Percentiles rank a stretch among this genome's conserved stretches.
phyloP scores from a whole-genome alignment of 2,888 invertebrate species.

The Operophtera brumata region DNA sequence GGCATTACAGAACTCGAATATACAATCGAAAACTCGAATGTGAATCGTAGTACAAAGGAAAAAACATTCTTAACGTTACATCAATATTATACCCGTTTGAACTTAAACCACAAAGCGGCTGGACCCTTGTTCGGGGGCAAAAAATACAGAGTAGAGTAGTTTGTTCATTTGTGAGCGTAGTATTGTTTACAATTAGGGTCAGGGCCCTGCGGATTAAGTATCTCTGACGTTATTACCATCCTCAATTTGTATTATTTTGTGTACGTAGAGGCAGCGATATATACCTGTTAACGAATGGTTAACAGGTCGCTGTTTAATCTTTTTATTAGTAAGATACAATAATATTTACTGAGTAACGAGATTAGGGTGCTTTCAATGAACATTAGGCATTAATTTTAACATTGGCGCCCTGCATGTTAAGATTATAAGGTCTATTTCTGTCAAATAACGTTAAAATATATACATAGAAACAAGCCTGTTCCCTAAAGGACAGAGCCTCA shows the following conservation, averaged over 20 bases:
- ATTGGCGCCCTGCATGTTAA: no score
- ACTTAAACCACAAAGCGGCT: conserved; percentile 33
- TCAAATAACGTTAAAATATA: no score
- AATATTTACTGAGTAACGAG: no score
- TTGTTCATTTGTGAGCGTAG: conserved; percentile 57
- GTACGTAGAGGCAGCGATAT: not conserved
- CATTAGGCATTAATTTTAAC: no score
- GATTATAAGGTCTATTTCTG: no score
- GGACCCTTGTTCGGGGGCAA: conserved; percentile 36
- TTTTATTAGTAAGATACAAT: no score
- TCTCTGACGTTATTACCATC: conserved; percentile 42
- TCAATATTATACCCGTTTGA: conserved; percentile 28
- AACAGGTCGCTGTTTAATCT: no score
- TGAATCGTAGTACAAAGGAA: conserved; percentile 8
- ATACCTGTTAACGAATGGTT: no score
- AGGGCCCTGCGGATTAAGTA: conserved; percentile 45
- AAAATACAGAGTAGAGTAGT: conserved; percentile 48
- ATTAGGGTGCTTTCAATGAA: no score
- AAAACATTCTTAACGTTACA: conserved; percentile 16
- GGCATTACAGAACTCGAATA: conserved; percentile 17
- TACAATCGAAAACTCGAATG: conserved; percentile 24
- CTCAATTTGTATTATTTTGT: conserved; percentile 38
- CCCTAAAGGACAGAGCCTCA: no score
- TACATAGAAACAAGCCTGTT: no score
- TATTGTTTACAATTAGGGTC: conserved; percentile 65